These are phyloP conservation scores for Metallyticus violacea DNA, from an alignment of 2,888 invertebrate species.

Conservation along the genomic window DNA sequence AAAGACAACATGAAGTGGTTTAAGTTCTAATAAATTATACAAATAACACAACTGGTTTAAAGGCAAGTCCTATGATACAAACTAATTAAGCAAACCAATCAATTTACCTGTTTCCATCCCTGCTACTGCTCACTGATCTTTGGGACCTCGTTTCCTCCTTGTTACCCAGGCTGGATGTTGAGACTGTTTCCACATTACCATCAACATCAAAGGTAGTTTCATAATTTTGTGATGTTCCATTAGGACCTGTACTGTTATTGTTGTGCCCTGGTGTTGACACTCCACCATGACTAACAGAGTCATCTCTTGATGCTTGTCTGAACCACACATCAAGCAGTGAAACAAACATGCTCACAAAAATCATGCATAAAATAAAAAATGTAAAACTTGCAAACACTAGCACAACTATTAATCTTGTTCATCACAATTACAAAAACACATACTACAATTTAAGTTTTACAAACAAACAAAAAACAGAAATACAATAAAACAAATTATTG, in stretches of 20 bases:
- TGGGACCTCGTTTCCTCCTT: conserved; percentile 59
- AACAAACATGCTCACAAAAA: neutral
- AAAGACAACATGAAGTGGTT: no score
- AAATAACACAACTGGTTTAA: neutral
- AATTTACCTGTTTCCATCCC: conserved; percentile 72
- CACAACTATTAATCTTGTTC: neutral
- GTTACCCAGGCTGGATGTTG: conserved; percentile 73
- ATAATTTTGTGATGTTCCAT: conserved; percentile 64
- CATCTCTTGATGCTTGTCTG: conserved; percentile 31
- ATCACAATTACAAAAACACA: neutral
- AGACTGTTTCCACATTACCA: conserved; percentile 88
- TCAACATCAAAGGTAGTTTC: conserved; percentile 88
- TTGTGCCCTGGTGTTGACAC: conserved; percentile 22
- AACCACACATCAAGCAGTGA: conserved; percentile 21
- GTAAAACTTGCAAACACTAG: neutral
- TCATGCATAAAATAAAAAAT: neutral
- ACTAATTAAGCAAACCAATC: neutral
- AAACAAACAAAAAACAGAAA: conserved; percentile 38
- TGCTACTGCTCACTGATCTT: conserved; percentile 54
- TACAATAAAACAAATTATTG: conserved; percentile 30
- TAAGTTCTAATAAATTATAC: neutral
- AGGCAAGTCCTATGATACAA: neutral
- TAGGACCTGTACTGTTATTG: conserved; percentile 41
- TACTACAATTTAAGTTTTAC: neutral
- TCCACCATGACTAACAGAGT: conserved; percentile 23